phyloP scores from a whole-genome alignment of 2,888 invertebrate genomes.

The Argyra leucocephala region DNA sequence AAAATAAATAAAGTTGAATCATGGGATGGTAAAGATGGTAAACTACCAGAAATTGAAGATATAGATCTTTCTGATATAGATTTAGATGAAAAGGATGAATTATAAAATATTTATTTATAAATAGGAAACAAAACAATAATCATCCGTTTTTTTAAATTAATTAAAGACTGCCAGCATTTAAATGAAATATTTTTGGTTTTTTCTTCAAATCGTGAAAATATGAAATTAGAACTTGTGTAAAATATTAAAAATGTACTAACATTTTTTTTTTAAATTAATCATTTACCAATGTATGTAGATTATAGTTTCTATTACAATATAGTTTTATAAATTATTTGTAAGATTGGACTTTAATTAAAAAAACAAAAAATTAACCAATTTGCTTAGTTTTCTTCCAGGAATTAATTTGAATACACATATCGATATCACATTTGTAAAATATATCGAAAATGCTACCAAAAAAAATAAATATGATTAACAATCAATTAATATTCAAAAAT shows the following conservation, averaged over 20 bases:
- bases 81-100: conserved; percentile 69
- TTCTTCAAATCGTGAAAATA: not conserved
- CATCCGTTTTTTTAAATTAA: not conserved
- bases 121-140: not conserved
- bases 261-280: not conserved
- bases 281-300: not conserved
- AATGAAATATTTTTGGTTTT: not conserved
- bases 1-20: conserved; percentile 55
- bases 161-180: conserved; percentile 8
- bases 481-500: too few relatives aligned
- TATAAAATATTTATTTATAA: conserved; percentile 44
- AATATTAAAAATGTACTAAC: not conserved
- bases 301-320: not conserved
- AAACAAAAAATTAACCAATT: too few relatives aligned
- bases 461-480: too few relatives aligned
- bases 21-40: conserved; percentile 95
- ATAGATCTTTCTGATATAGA: conserved; percentile 85
- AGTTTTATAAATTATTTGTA: not conserved
- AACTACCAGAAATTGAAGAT: conserved; percentile 75
- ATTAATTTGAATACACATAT: too few relatives aligned
- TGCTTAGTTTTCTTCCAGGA: too few relatives aligned
- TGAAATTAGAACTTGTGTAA: not conserved
- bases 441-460: too few relatives aligned
- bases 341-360: too few relatives aligned
- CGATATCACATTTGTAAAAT: too few relatives aligned